Conservation (phyloP, 2,113 vertebrate species). For the Apteryx owenii region DNA sequence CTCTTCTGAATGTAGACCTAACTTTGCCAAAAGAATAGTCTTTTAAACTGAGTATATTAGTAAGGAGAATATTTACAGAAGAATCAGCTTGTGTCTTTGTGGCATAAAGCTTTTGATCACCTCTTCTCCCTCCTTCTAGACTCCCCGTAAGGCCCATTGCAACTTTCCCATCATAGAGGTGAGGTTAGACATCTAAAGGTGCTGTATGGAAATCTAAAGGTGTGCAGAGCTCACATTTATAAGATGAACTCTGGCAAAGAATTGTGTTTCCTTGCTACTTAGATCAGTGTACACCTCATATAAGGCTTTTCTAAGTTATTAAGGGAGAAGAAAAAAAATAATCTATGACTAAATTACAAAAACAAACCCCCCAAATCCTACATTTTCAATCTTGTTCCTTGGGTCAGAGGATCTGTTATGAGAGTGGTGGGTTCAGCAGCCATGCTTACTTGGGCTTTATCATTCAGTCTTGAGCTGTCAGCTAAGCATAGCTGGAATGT, state of each 20-base stretch:
- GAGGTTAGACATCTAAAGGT: neutral
- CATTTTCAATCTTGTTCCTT: neutral
- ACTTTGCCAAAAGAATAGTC: neutral
- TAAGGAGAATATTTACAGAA: neutral
- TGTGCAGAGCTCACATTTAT: neutral
- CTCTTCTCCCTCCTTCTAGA: neutral
- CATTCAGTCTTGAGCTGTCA: neutral
- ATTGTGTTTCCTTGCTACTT: neutral
- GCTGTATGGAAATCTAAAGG: neutral
- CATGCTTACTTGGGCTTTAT: neutral
- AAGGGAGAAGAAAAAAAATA: neutral
- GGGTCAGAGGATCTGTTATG: neutral
- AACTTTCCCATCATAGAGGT: neutral
- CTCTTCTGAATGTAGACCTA: neutral
- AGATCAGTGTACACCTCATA: neutral
- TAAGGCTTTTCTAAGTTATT: neutral
- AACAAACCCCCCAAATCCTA: neutral
- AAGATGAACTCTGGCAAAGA: neutral
- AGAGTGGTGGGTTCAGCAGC: neutral
- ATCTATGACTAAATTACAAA: neutral
- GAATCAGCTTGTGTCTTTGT: neutral
- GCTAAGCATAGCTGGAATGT: accelerated
- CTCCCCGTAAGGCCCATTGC: neutral
- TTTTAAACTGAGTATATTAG: neutral
- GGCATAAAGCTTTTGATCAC: neutral